Evolutionary conservation across 2,888 invertebrate species (phyloP).

Genomic region (Ceratothoa steindachneri): DNA sequence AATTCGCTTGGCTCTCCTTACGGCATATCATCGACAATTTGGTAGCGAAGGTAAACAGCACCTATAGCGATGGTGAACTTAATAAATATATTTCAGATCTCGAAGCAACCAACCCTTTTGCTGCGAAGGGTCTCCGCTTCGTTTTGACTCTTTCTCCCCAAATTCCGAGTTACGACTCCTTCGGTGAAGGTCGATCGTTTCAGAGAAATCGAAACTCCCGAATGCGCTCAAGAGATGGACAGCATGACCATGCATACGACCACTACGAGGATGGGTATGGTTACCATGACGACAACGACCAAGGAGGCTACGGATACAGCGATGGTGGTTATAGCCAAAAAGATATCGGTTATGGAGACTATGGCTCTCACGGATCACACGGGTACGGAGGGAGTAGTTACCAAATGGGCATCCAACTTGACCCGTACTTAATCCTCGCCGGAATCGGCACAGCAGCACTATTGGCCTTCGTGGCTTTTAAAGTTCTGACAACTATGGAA

Average conservation of each 20-base stretch:
- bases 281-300: conserved; percentile 7
- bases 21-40: conserved; percentile 32
- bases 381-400: conserved; percentile 12
- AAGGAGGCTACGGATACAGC: background rate
- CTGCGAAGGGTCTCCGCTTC: conserved; percentile 26
- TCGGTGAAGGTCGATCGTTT: conserved; percentile 20
- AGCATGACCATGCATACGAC: conserved; percentile 2
- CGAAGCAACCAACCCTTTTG: conserved; percentile 28
- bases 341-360: conserved; percentile 10
- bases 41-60: conserved; percentile 21
- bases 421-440: conserved; percentile 38
- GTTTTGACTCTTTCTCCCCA: conserved; percentile 18
- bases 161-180: background rate
- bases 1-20: conserved; percentile 30
- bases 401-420: conserved; percentile 19
- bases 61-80: conserved; percentile 23
- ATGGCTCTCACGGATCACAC: background rate
- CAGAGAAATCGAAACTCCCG: background rate
- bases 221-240: background rate
- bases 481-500: conserved; percentile 27
- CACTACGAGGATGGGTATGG: conserved; percentile 17
- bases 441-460: conserved; percentile 37
- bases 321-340: background rate
- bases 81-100: conserved; percentile 19
- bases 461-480: conserved; percentile 36